These are phyloP conservation scores for Euglossa dilemma DNA, from an alignment of 1,140 invertebrate species.

Conservation along the genomic window DNA sequence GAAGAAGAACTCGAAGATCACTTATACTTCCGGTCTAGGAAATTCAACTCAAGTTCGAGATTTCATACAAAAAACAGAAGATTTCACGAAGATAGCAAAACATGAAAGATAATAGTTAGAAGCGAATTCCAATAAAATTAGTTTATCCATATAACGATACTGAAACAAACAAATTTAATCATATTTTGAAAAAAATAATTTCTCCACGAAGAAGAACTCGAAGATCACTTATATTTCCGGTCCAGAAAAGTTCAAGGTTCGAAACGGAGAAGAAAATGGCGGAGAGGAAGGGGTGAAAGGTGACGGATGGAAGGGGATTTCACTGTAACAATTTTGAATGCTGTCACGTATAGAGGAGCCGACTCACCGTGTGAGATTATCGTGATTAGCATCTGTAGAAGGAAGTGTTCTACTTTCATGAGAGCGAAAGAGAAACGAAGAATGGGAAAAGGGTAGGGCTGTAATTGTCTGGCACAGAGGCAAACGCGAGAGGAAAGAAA, in stretches of 20 bases:
- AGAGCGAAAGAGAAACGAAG: constrained; percentile 52
- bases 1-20: too few relatives aligned
- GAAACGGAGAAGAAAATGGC: neutral
- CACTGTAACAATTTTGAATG: constrained; percentile 46
- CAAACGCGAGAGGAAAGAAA: constrained; percentile 8
- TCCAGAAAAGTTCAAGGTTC: neutral
- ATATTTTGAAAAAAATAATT: too few relatives aligned
- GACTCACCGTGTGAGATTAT: constrained; percentile 61
- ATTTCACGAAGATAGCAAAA: neutral
- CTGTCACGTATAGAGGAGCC: constrained; percentile 53
- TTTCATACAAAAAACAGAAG: neutral
- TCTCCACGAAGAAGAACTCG: too few relatives aligned
- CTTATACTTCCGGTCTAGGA: neutral
- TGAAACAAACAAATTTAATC: too few relatives aligned
- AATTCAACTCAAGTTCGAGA: neutral
- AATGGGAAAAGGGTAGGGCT: constrained; percentile 54
- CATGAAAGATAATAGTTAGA: neutral
- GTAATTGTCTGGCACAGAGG: constrained; percentile 50
- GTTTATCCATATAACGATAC: too few relatives aligned
- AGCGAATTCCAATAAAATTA: too few relatives aligned
- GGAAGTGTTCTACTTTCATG: constrained; percentile 75
- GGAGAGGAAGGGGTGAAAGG: neutral
- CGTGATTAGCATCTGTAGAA: constrained; percentile 73
- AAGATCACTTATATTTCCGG: neutral
- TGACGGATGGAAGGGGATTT: neutral